Percentiles rank a stretch among this genome's conserved stretches.
These are phyloP conservation scores for Aurelia aurita DNA, from an alignment of 30 jellyfish, hydroid and myxozoan genomes.

Conservation along the genomic window DNA sequence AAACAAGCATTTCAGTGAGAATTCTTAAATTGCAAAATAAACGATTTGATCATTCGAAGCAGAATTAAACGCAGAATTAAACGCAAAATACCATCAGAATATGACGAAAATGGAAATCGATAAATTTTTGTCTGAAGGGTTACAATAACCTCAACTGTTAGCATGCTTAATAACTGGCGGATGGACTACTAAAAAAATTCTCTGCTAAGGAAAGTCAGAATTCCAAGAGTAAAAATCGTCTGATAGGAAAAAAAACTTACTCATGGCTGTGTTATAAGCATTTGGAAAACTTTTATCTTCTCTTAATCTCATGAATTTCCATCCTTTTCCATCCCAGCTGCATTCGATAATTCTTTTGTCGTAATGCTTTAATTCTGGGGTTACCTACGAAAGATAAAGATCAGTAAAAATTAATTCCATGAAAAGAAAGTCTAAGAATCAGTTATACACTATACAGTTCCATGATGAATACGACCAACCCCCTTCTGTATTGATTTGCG, in stretches of 20 bases:
- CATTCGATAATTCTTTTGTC: constrained; percentile 94
- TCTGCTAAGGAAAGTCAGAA: no score
- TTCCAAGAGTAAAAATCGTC: not conserved
- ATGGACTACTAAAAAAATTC: no score
- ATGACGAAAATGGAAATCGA: no score
- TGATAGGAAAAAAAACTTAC: constrained; percentile 50
- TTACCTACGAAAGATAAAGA: constrained; percentile 47
- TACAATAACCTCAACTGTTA: no score
- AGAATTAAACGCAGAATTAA: not conserved
- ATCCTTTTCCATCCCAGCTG: constrained; percentile 80
- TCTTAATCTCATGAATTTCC: constrained; percentile 91
- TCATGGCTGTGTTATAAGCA: constrained; percentile 81
- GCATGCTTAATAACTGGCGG: no score
- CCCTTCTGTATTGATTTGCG: not conserved
- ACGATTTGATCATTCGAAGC: no score
- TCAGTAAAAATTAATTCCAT: not conserved
- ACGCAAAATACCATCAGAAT: no score
- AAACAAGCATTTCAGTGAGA: no score
- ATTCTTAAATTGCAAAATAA: no score
- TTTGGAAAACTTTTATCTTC: constrained; percentile 97
- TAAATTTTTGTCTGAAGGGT: no score
- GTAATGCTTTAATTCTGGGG: constrained; percentile 80
- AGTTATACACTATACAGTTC: not conserved
- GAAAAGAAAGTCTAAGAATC: not conserved
- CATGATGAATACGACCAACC: not conserved